These are phyloP conservation scores for Limnothrissa miodon DNA, from an alignment of 2,113 vertebrate species.

Conservation along the genomic window DNA sequence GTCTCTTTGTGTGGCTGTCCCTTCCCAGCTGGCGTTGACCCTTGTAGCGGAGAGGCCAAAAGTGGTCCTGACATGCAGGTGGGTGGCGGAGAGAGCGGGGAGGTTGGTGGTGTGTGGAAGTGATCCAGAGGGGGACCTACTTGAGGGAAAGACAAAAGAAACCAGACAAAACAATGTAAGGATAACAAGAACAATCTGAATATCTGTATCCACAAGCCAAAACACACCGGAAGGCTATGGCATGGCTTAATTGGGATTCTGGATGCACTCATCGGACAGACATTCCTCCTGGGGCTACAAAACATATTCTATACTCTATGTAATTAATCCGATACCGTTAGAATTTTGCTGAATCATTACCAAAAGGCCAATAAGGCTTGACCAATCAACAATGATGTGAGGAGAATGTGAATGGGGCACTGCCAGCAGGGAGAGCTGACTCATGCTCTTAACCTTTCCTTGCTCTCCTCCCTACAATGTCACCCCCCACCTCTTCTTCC, in stretches of 20 bases:
- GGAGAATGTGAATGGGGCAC: constrained; percentile 67
- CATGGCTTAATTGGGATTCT: constrained; percentile 16
- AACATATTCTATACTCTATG: constrained; percentile 20
- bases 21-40: constrained; percentile 36
- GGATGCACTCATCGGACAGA: constrained; percentile 26
- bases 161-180: background rate
- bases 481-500: too few relatives aligned
- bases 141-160: background rate
- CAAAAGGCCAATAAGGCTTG: constrained; percentile 59
- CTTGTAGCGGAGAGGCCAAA: constrained; percentile 27
- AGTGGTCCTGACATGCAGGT: constrained; percentile 18
- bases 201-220: background rate
- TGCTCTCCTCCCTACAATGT: constrained; percentile 38
- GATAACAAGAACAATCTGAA: background rate
- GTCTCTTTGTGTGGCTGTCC: background rate
- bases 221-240: background rate
- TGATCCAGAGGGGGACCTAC: constrained; percentile 56
- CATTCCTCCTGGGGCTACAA: constrained; percentile 49
- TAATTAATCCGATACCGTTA: constrained; percentile 60
- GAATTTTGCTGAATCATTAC: constrained; percentile 74
- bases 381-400: constrained; percentile 58
- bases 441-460: constrained; percentile 33
- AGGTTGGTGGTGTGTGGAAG: constrained; percentile 65
- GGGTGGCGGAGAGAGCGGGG: constrained; percentile 42
- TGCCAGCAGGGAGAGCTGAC: constrained; percentile 58